These are phyloP conservation scores for Acanthopleura granulata DNA, from an alignment of 2,888 invertebrate genomes.

Conservation along the genomic window DNA sequence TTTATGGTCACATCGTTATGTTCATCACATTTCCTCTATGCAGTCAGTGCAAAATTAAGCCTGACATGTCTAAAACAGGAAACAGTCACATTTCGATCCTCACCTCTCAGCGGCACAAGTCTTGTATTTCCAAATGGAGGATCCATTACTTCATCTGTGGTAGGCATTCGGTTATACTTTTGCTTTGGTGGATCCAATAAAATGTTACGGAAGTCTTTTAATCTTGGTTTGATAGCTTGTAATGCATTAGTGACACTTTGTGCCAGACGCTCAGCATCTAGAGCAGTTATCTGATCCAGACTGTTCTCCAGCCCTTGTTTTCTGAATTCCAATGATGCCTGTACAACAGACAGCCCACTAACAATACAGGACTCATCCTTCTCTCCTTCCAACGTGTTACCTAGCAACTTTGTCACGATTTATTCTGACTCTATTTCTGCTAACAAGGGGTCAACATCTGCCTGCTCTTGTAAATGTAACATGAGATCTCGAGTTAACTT, in stretches of 20 bases:
- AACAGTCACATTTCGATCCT: no score
- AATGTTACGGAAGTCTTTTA: constrained; percentile 80
- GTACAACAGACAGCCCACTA: constrained; percentile 84
- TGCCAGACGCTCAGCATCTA: constrained; percentile 73
- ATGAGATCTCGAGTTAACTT: constrained; percentile 70
- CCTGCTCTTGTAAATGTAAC: constrained; percentile 72
- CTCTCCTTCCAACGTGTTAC: constrained; percentile 81
- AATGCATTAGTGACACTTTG: constrained; percentile 77
- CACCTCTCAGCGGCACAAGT: no score
- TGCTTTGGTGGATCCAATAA: constrained; percentile 79
- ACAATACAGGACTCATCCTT: constrained; percentile 77
- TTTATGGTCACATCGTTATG: no score
- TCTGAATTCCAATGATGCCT: constrained; percentile 69
- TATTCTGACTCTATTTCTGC: constrained; percentile 80
- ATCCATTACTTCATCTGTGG: constrained; percentile 79
- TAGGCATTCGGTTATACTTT: constrained; percentile 75
- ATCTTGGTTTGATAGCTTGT: constrained; percentile 76
- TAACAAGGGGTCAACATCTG: constrained; percentile 81
- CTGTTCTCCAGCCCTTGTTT: constrained; percentile 64
- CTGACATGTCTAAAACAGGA: no score
- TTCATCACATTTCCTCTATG: no score
- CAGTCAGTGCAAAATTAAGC: no score
- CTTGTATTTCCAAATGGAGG: constrained; percentile 85
- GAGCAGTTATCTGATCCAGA: constrained; percentile 64
- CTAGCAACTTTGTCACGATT: constrained; percentile 79